Evolutionary conservation across 2,113 vertebrate species (phyloP).

Genomic region (Laterallus jamaicensis): DNA sequence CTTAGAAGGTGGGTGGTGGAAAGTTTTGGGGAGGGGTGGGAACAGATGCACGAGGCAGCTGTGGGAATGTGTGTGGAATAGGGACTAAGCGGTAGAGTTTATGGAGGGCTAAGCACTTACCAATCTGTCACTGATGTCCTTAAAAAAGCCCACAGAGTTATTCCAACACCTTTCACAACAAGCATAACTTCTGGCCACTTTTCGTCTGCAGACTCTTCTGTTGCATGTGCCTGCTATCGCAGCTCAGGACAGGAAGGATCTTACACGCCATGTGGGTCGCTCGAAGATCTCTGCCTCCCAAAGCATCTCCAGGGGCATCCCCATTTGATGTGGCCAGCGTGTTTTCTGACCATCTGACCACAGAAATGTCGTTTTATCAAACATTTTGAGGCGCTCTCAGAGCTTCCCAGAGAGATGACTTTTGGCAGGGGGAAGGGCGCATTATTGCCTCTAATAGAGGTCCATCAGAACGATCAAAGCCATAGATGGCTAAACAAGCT

Average conservation of each 20-base stretch:
- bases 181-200: background rate
- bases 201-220: background rate
- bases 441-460: background rate
- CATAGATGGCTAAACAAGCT: background rate
- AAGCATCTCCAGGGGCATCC: background rate
- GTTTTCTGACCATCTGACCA: background rate
- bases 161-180: background rate
- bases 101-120: background rate
- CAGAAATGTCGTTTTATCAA: background rate
- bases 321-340: rapidly evolving
- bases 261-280: rapidly evolving
- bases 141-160: background rate
- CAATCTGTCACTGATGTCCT: rapidly evolving
- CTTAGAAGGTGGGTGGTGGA: background rate
- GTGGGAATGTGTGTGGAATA: background rate
- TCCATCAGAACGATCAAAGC: background rate
- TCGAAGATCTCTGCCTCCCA: background rate
- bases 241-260: background rate
- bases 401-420: background rate
- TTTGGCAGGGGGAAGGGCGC: background rate
- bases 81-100: background rate
- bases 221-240: rapidly evolving
- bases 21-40: background rate
- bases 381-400: background rate
- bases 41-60: background rate